A percentile compares a stretch with the other conserved stretches of the same genome.
phyloP scores from a whole-genome alignment of 2,113 vertebrate species.

The Platysternon megacephalum region DNA sequence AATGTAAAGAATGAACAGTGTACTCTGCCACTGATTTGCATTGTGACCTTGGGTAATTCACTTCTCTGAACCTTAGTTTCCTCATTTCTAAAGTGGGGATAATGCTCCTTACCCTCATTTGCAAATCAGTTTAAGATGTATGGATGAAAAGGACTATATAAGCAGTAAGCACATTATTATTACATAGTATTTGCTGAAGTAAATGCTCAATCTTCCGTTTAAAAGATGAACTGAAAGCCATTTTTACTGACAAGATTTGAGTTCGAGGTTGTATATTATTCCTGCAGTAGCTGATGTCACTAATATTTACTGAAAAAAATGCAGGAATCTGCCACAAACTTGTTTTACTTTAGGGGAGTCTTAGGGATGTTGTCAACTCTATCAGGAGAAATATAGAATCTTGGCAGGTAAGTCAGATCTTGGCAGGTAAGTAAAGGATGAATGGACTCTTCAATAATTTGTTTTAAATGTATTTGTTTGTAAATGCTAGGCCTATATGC shows the following conservation, averaged over 20 bases:
- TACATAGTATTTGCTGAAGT: background rate
- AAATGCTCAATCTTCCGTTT: background rate
- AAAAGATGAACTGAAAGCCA: background rate
- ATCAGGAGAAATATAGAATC: background rate
- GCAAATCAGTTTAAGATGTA: background rate
- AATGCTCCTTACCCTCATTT: background rate
- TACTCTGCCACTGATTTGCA: background rate
- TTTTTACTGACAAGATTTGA: background rate
- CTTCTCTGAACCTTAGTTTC: background rate
- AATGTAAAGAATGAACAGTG: background rate
- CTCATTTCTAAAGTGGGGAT: background rate
- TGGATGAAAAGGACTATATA: background rate
- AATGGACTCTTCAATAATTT: background rate
- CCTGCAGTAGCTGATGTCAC: background rate
- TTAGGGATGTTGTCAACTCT: background rate
- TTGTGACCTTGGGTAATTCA: background rate
- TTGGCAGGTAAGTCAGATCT: background rate
- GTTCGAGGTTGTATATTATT: background rate
- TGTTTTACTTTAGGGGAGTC: background rate
- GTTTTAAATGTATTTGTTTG: background rate
- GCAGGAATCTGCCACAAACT: background rate
- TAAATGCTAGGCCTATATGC: background rate
- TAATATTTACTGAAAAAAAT: background rate
- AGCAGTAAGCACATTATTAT: background rate
- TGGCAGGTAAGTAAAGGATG: background rate